phyloP scores from a whole-genome alignment of 2,113 vertebrate genomes.

The Bubo bubo region DNA sequence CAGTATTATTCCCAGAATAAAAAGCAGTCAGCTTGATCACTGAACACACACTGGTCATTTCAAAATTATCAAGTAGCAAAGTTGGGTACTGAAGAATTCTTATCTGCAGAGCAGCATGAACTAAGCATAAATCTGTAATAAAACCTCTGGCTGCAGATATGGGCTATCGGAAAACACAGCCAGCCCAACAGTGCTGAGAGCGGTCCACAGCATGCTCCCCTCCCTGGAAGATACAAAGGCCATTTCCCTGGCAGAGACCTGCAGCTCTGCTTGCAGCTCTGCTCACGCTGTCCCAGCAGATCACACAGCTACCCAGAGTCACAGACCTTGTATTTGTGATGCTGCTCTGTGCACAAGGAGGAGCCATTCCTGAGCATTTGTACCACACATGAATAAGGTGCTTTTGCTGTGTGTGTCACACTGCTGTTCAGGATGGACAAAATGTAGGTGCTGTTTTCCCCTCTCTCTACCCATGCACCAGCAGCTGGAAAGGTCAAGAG shows the following conservation, averaged over 20 bases:
- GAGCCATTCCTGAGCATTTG: fast-evolving
- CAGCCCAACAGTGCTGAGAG: neutral
- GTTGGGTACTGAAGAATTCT: neutral
- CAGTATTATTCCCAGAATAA: neutral
- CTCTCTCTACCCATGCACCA: neutral
- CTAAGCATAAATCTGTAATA: neutral
- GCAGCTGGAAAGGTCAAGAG: neutral
- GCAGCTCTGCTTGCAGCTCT: neutral
- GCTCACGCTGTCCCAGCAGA: neutral
- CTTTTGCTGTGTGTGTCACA: fast-evolving
- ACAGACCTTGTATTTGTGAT: fast-evolving
- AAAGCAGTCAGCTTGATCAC: neutral
- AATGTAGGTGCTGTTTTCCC: neutral
- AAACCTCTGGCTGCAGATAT: neutral
- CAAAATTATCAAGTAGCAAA: neutral
- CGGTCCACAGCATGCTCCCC: fast-evolving
- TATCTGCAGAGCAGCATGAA: neutral
- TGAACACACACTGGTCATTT: neutral
- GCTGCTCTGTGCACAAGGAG: fast-evolving
- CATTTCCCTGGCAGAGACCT: neutral
- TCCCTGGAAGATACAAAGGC: neutral
- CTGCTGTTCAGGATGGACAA: fast-evolving
- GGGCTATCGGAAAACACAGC: neutral
- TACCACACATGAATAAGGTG: fast-evolving
- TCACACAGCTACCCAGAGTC: neutral